Percentiles rank a stretch among this genome's conserved stretches.
These are phyloP conservation scores for Axis porcinus DNA, from an alignment of 2,113 vertebrate genomes.

Conservation along the genomic window DNA sequence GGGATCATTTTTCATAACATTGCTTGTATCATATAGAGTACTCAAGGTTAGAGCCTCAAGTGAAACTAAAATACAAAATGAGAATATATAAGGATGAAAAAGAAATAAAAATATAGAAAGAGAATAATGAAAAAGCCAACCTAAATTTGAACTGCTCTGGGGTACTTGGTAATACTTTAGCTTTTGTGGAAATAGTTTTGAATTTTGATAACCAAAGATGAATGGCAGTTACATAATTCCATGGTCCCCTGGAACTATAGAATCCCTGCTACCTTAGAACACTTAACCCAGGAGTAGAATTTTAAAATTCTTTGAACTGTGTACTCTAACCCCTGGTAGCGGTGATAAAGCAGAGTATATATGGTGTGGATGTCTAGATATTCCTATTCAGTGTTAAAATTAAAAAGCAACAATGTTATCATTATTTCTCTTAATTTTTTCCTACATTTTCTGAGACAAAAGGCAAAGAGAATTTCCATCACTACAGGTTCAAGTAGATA, in stretches of 20 bases:
- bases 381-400: not conserved
- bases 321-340: not conserved
- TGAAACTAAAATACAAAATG: conserved; percentile 8
- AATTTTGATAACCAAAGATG: not conserved
- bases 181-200: not conserved
- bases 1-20: not conserved
- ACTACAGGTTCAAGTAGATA: not conserved
- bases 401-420: not conserved
- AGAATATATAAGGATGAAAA: not conserved
- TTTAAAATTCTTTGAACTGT: not conserved
- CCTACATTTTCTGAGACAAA: not conserved
- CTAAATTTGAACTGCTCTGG: not conserved
- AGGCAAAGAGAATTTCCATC: not conserved
- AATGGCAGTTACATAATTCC: not conserved
- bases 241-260: not conserved
- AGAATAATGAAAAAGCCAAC: not conserved
- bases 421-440: not conserved
- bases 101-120: not conserved
- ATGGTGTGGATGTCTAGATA: not conserved
- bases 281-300: not conserved
- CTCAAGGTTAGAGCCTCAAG: not conserved
- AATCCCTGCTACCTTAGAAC: not conserved
- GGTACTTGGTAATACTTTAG: not conserved
- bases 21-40: not conserved
- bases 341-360: not conserved